Evolutionary conservation across 1,140 invertebrate species (phyloP).

Genomic region (Calosoma granatense): DNA sequence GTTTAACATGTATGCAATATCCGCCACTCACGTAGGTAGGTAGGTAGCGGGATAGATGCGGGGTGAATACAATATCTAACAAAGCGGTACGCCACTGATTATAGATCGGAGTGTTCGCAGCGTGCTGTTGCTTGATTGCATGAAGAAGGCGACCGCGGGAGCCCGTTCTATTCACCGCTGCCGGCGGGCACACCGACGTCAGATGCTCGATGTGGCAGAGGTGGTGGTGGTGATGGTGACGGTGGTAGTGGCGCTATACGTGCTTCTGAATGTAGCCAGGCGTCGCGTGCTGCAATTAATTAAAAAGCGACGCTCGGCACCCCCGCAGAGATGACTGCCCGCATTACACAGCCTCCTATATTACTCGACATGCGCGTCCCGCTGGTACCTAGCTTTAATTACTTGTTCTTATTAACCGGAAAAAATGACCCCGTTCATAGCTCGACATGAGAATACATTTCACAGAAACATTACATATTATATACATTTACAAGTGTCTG

Average conservation of each 20-base stretch:
- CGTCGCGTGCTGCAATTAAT: conserved; percentile 7
- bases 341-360: conserved; percentile 3
- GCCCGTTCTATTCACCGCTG: background rate
- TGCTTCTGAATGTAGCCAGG: background rate
- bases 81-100: background rate
- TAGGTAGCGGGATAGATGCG: too few species aligned
- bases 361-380: background rate
- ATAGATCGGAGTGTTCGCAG: background rate
- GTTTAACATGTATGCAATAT: too few species aligned
- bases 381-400: background rate
- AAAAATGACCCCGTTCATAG: background rate
- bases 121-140: background rate
- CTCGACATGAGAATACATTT: too few species aligned
- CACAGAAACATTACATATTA: too few species aligned
- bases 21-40: too few species aligned
- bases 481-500: too few species aligned
- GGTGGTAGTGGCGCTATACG: background rate
- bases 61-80: too few species aligned
- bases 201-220: too few species aligned
- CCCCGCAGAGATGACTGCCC: background rate
- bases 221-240: too few species aligned
- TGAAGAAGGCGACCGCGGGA: background rate
- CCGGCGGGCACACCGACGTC: too few species aligned
- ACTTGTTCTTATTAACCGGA: background rate
- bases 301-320: background rate